Evolutionary conservation across 2,113 vertebrate species (phyloP), one percentile per base, ranked within the genome.

Genomic region (Psammodynastes pulverulentus): DNA sequence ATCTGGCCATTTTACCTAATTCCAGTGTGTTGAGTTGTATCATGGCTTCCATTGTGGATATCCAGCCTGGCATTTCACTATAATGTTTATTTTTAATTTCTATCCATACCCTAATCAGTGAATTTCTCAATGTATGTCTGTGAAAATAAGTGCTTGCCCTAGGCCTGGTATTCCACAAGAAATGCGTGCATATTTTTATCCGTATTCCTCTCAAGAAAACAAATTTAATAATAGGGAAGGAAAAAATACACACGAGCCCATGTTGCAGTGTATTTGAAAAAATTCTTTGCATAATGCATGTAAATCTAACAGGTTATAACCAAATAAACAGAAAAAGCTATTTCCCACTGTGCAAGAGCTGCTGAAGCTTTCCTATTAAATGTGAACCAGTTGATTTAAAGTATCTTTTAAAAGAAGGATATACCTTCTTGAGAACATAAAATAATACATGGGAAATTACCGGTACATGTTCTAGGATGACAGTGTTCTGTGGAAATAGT

Each of bases 111-210:
- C n/a, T n/a, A n/a, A n/a, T n/a, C n/a, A n/a, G n/a, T n/a, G n/a
- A n/a, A n/a, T n/a, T n/a, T n/a, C n/a, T n/a, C n/a, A n/a, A n/a
- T n/a, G n/a, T n/a, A n/a, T n/a, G n/a, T n/a, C n/a, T n/a, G n/a
- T n/a, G n/a, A n/a, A n/a, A n/a, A n/a, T n/a, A n/a, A n/a, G n/a
- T n/a, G n/a, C n/a, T n/a, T n/a, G n/a, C n/a, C n/a, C n/a, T n/a
- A n/a, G n/a, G n/a, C n/a, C n/a, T n/a, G n/a, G n/a, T n/a, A n/a
- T n/a, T n/a, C n/a, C n/a, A n/a, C n/a, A n/a, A n/a, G n/a, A 93
- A 96, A 95, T 95, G 95, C 84, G 91, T 95, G 94, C 94, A 91
- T 89, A 39, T 84, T 90, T 87, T 46, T 94, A 24, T 93, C 88
- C 88, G 87, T 58, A 95, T 19, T 88, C 95, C 51, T 94, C 86